A percentile compares a stretch with the other conserved stretches of the same genome.
Evolutionary conservation across 2,888 invertebrate species (phyloP).

Genomic region (Lycia hirtaria): DNA sequence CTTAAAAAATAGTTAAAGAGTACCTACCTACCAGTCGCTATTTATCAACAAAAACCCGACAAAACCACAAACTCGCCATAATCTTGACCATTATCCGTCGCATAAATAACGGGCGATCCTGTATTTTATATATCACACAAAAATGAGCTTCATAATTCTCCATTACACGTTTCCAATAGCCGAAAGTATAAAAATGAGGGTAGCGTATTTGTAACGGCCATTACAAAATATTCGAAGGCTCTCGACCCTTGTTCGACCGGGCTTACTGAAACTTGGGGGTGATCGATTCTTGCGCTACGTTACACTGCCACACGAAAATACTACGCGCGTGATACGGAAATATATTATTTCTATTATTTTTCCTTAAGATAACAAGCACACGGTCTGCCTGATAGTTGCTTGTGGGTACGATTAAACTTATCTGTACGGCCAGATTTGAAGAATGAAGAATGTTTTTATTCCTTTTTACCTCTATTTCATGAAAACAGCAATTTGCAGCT

Average conservation of each 20-base stretch:
- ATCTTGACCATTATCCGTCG: constrained; percentile 18
- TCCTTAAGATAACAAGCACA: too few species aligned
- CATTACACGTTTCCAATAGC: constrained; percentile 56
- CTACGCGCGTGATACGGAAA: constrained; percentile 7
- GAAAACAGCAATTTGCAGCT: too few species aligned
- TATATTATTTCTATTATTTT: too few species aligned
- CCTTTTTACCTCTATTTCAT: too few species aligned
- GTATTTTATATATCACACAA: constrained; percentile 39
- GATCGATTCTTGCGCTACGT: constrained; percentile 64
- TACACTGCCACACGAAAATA: constrained; percentile 50
- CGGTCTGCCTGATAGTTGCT: too few species aligned
- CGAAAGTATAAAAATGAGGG: constrained; percentile 55
- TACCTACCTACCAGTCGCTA: background rate
- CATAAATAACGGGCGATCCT: constrained; percentile 21
- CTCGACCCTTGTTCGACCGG: constrained; percentile 65
- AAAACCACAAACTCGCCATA: constrained; percentile 19
- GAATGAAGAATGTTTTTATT: too few species aligned
- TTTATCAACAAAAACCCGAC: background rate
- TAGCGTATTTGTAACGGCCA: constrained; percentile 61
- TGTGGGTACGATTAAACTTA: too few species aligned
- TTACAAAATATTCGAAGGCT: constrained; percentile 65
- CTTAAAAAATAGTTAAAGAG: background rate
- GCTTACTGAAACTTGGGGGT: constrained; percentile 62
- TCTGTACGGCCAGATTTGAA: too few species aligned
- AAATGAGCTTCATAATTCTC: constrained; percentile 48